Conservation (phyloP, 2,888 invertebrate species). For the Heterodera filipjevi region DNA sequence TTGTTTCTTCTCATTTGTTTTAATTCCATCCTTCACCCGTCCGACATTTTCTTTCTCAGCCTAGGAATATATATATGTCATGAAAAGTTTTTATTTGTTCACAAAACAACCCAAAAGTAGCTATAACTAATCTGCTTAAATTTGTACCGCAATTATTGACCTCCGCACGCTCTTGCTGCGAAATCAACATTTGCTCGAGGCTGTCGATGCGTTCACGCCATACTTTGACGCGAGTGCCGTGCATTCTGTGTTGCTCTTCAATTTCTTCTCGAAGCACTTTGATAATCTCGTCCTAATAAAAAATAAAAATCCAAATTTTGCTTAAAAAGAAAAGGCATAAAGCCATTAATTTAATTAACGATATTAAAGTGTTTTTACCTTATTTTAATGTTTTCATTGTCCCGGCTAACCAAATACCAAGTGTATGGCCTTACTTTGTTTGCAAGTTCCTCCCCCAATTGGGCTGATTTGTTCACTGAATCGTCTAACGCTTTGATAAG, state of each 20-base stretch:
- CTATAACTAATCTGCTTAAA: constrained; percentile 2
- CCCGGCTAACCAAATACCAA: too few species aligned
- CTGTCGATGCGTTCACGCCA: constrained; percentile 11
- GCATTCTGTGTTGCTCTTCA: neutral
- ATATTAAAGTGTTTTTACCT: too few species aligned
- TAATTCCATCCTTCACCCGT: neutral
- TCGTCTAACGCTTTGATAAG: neutral
- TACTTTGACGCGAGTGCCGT: neutral
- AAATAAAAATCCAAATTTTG: too few species aligned
- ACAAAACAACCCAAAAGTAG: neutral
- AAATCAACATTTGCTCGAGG: neutral
- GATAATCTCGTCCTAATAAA: constrained; percentile 10
- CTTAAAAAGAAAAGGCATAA: too few species aligned
- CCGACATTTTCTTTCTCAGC: neutral
- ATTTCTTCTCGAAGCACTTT: neutral
- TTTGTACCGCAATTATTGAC: constrained; percentile 10
- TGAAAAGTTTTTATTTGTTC: neutral
- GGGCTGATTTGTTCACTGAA: neutral
- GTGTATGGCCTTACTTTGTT: constrained; percentile 1
- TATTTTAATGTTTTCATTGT: too few species aligned
- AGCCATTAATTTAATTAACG: too few species aligned
- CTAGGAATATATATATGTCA: neutral
- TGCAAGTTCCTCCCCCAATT: neutral
- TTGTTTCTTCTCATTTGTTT: neutral
- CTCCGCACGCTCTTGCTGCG: constrained; percentile 3